Evolutionary conservation across 2,888 invertebrate genomes (phyloP).

Genomic region (Cephus nigrinus): DNA sequence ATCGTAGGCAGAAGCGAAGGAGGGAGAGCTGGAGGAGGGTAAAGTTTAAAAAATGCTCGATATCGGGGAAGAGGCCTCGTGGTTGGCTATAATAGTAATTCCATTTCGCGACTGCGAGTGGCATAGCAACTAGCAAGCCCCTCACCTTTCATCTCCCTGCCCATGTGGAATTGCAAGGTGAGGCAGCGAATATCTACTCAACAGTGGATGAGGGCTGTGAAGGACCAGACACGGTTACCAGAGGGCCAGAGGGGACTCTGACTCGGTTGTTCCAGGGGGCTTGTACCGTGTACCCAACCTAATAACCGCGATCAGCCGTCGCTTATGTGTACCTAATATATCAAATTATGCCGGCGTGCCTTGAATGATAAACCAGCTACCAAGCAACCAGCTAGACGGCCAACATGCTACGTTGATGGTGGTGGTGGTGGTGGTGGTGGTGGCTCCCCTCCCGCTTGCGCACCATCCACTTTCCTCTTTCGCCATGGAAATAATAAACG

Average conservation of each 20-base stretch:
- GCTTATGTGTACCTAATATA: conserved; percentile 63
- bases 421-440: too few relatives aligned
- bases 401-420: too few relatives aligned
- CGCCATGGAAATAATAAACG: too few relatives aligned
- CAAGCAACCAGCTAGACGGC: neutral
- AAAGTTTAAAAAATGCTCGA: conserved; percentile 19
- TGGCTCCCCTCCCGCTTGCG: too few relatives aligned
- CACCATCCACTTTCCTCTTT: too few relatives aligned
- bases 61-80: neutral
- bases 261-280: conserved; percentile 26
- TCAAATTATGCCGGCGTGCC: conserved; percentile 61
- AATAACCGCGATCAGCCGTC: conserved; percentile 64
- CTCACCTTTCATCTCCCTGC: conserved; percentile 16
- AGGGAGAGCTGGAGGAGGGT: neutral
- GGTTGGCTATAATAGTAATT: conserved; percentile 56
- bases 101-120: conserved; percentile 55
- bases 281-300: conserved; percentile 57
- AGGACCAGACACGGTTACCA: conserved; percentile 19
- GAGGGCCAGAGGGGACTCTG: conserved; percentile 9
- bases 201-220: conserved; percentile 4
- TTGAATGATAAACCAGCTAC: conserved; percentile 47
- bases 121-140: conserved; percentile 55
- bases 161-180: conserved; percentile 45
- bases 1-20: too few relatives aligned
- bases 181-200: conserved; percentile 7